Percentiles rank a stretch among this genome's conserved stretches.
These are phyloP conservation scores for Orthonyx spaldingii DNA, from an alignment of 2,113 vertebrate genomes.

Conservation along the genomic window DNA sequence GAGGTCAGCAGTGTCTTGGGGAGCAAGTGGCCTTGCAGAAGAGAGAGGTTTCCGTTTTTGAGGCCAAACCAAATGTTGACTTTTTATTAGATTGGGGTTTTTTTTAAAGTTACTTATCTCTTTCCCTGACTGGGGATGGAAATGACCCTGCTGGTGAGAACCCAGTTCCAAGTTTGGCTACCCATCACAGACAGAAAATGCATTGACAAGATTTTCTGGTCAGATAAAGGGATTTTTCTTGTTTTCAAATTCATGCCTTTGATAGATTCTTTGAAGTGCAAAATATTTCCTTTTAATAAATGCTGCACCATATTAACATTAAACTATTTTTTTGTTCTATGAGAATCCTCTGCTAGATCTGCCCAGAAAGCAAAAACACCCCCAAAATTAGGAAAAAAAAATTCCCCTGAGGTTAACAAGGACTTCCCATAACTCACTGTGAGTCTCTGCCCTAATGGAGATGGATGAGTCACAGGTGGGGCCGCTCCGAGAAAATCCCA, in stretches of 20 bases:
- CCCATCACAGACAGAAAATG: background rate
- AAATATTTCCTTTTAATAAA: conserved; percentile 7
- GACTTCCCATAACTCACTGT: background rate
- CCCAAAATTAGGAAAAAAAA: background rate
- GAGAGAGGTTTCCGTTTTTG: background rate
- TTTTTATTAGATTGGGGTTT: background rate
- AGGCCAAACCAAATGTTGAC: conserved; percentile 34
- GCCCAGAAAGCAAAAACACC: background rate
- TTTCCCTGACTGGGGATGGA: background rate
- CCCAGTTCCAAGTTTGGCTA: background rate
- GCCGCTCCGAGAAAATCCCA: conserved; percentile 4
- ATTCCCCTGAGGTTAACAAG: background rate
- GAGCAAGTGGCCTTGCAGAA: background rate
- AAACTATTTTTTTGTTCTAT: background rate
- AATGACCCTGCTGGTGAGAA: conserved; percentile 6
- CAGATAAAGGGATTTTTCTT: background rate
- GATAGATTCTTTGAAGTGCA: background rate
- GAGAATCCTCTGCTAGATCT: background rate
- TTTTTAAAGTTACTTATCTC: background rate
- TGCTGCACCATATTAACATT: background rate
- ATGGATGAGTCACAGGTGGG: conserved; percentile 47
- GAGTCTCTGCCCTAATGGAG: conserved; percentile 16
- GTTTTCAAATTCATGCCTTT: background rate
- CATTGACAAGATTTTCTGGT: background rate
- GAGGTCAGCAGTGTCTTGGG: background rate